Evolutionary conservation across 2,888 invertebrate genomes (phyloP).

Genomic region (Drosophila robusta): DNA sequence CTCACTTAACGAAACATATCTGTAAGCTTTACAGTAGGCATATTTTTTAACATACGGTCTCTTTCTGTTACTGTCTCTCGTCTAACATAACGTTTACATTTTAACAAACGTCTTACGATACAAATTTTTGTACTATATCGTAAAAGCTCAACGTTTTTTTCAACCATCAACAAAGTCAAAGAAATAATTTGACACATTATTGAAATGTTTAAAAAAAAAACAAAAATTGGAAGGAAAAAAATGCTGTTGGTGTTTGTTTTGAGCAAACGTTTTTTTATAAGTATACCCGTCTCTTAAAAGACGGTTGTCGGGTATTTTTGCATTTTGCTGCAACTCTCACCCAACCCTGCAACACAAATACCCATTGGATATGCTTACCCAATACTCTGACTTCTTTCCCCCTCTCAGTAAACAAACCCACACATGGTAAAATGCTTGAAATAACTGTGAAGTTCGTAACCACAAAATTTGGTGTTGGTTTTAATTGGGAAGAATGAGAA

Average conservation of each 20-base stretch:
- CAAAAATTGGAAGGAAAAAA: constrained; percentile 12
- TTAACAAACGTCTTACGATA: constrained; percentile 47
- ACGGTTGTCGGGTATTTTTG: constrained; percentile 47
- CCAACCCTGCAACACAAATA: constrained; percentile 34
- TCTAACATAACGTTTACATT: constrained; percentile 36
- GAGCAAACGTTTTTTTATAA: constrained; percentile 49
- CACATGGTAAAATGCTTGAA: constrained; percentile 44
- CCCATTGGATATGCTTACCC: constrained; percentile 60
- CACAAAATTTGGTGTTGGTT: constrained; percentile 72
- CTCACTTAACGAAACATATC: constrained; percentile 33
- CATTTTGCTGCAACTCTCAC: constrained; percentile 61
- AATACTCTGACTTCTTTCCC: constrained; percentile 41
- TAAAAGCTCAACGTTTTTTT: constrained; percentile 63
- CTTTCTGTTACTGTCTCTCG: constrained; percentile 38
- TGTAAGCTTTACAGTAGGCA: constrained; percentile 32
- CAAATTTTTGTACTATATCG: constrained; percentile 62
- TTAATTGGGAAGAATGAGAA: constrained; percentile 28
- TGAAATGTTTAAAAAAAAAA: constrained; percentile 14
- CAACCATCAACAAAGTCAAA: constrained; percentile 46
- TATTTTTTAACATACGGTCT: constrained; percentile 51
- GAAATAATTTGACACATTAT: constrained; percentile 25
- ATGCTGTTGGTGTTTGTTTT: constrained; percentile 57
- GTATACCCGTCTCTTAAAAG: constrained; percentile 21
- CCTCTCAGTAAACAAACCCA: constrained; percentile 26
- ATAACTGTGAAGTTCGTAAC: constrained; percentile 35